Base-by-base conservation (phyloP, 1,140 invertebrate genomes). In the Drosophila bipectinata region DNA sequence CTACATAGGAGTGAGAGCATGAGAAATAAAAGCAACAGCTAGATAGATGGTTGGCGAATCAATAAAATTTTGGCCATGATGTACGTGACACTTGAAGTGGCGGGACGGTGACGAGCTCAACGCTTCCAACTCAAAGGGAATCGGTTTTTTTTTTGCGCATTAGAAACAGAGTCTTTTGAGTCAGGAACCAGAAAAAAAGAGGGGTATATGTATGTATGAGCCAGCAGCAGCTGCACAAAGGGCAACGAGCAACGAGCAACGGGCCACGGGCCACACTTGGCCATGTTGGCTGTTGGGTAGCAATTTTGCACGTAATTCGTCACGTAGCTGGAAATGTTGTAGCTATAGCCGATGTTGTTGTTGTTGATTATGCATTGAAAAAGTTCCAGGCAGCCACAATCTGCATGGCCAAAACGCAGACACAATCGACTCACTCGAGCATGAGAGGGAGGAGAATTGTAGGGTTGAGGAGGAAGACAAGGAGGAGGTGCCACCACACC, bases 231-330 rank as follows among this genome's bases (percentile, higher is more conserved):
- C 58, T 75, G 60, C 68, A 61, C 48, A 66, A 73, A 73, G 63
- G 55, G 48, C 45, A 55, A 37, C 45, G 0, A 21, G 21, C 45
- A 55, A 37, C 45, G 3, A 21, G 21, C 21, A 21, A 21, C 21
- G 21, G 21, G 21, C 21, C 21, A 21, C 47, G 26, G 56, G 61
- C 26, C 30, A 34, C 53, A 57, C 55, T 68, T 39, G 61, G 57
- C 53, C 41, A 44, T 66, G 30, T 51, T 51, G 10, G 9, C 57
- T 69, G 39, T 53, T 54, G 59, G 73, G 56, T 66, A 53, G 68
- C 77, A 87, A 85, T 87, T 85, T 82, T 81, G 82, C 82, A 82
- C 69, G 82, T 85, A 87, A 82, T 85, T 85, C 82, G 82, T 87
- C 82, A 85, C 82, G 82, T 87, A 64, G 39, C 39, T 21, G 41